Conservation (phyloP, 23 tunicate species). For the Halocynthia roretzi region DNA sequence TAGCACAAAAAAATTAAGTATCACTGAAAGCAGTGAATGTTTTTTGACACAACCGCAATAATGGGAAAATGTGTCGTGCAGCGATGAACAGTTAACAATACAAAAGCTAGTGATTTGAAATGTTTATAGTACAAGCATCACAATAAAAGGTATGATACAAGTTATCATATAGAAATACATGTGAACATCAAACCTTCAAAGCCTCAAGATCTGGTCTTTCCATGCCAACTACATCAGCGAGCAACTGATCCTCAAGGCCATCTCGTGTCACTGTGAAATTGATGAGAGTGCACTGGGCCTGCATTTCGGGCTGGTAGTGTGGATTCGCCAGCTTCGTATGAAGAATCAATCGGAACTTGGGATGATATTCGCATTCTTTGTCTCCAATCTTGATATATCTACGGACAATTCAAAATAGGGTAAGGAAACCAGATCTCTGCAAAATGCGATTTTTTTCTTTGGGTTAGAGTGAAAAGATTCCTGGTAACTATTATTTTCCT, state of each 20-base stretch:
- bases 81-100: too few species aligned
- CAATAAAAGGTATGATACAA: too few species aligned
- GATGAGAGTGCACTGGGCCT: conserved; percentile 97
- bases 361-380: conserved; percentile 95
- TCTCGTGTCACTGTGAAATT: conserved; percentile 99
- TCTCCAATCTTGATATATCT: conserved; percentile 98
- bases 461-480: background rate
- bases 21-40: too few species aligned
- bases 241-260: conserved; percentile 92
- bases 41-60: too few species aligned
- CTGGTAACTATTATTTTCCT: too few species aligned
- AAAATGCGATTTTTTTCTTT: background rate
- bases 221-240: conserved; percentile 94
- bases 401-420: background rate
- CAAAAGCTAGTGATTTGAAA: too few species aligned
- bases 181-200: conserved; percentile 45
- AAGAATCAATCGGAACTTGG: conserved; percentile 62
- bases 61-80: too few species aligned
- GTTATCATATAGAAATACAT: too few species aligned
- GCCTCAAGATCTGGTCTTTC: conserved; percentile 96
- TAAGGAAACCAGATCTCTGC: background rate
- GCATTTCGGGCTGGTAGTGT: conserved; percentile 99
- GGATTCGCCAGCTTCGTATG: conserved; percentile 98
- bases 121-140: too few species aligned
- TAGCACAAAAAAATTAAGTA: background rate